A percentile compares a stretch with the other conserved stretches of the same genome.
phyloP scores from a whole-genome alignment of 2,113 vertebrate genomes.

The Formicarius rufipectus region DNA sequence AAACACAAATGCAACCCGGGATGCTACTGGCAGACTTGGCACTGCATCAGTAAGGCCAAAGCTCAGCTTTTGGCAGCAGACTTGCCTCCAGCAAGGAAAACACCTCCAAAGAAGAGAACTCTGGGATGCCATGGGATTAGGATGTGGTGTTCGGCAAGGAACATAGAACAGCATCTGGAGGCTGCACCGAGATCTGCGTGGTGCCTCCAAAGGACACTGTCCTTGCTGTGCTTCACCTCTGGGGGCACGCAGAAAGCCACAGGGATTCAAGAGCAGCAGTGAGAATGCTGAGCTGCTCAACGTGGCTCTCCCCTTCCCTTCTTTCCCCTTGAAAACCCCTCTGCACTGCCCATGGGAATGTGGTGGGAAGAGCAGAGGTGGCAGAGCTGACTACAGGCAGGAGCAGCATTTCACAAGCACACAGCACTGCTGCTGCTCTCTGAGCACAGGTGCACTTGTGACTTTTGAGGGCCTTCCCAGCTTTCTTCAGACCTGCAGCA shows the following conservation, averaged over 20 bases:
- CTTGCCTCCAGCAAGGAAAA: not conserved
- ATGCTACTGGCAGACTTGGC: not conserved
- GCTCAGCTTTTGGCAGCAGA: not conserved
- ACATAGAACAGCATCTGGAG: not conserved
- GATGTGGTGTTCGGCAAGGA: not conserved
- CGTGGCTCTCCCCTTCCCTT: not conserved
- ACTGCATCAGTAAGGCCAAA: not conserved
- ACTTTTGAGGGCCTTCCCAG: not conserved
- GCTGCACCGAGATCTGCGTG: accelerated
- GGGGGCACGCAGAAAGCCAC: not conserved
- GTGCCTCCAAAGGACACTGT: not conserved
- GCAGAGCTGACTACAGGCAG: not conserved
- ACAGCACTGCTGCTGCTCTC: not conserved
- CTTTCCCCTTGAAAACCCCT: not conserved
- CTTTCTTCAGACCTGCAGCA: not conserved
- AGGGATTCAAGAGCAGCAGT: not conserved
- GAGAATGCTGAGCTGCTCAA: not conserved
- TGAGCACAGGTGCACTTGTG: not conserved
- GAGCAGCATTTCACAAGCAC: not conserved
- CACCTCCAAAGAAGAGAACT: not conserved
- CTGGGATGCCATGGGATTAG: not conserved
- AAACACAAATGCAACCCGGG: not conserved
- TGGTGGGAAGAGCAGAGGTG: not conserved
- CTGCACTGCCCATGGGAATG: not conserved
- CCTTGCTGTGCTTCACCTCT: not conserved